phyloP scores from a whole-genome alignment of 2,797 vertebrate species.

The Myiotriccus ornatus region DNA sequence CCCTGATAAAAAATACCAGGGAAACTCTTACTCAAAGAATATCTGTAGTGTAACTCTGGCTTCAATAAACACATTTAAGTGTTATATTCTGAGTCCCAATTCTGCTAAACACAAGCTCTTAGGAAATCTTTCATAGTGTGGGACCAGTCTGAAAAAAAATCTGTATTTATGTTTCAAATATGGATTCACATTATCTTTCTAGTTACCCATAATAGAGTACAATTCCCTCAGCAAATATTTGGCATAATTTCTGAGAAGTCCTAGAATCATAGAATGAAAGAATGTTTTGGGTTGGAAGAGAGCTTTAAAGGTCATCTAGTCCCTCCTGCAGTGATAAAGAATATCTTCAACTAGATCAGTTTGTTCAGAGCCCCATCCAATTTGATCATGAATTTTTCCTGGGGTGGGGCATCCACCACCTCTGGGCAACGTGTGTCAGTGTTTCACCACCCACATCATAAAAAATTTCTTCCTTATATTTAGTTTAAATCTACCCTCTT shows the following conservation, averaged over 20 bases:
- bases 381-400: background rate
- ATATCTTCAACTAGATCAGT: background rate
- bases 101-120: background rate
- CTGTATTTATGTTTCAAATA: background rate
- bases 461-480: background rate
- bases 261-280: background rate
- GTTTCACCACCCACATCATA: background rate
- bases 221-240: background rate
- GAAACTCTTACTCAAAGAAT: background rate
- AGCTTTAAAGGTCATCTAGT: background rate
- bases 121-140: background rate
- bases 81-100: background rate
- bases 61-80: background rate
- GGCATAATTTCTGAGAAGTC: background rate
- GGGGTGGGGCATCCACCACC: too few species aligned
- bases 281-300: background rate
- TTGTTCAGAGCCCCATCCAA: background rate
- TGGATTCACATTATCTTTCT: background rate
- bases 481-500: background rate
- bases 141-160: background rate
- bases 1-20: background rate
- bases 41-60: background rate
- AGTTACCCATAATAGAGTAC: background rate
- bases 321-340: background rate
- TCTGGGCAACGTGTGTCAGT: background rate